Conservation (phyloP, 2,113 vertebrate genomes). For the Eretmochelys imbricata region DNA sequence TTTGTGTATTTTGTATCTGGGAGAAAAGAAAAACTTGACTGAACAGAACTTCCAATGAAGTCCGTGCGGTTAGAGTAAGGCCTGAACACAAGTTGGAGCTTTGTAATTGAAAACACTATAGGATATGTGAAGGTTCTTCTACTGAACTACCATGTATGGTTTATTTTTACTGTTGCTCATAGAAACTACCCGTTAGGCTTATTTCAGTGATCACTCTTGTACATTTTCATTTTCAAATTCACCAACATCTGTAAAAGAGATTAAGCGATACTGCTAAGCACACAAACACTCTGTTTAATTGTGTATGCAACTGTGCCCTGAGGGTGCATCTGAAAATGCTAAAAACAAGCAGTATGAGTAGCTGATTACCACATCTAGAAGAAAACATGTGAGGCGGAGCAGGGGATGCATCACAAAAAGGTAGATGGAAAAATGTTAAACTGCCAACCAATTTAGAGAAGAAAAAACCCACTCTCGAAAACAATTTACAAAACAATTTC, state of each 20-base stretch:
- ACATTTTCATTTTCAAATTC: conserved; percentile 48
- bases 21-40: background rate
- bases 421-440: conserved; percentile 60
- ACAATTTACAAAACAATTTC: conserved; percentile 78
- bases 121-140: background rate
- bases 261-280: conserved; percentile 41
- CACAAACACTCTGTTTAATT: background rate
- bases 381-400: conserved; percentile 59
- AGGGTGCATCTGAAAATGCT: conserved; percentile 28
- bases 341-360: conserved; percentile 58
- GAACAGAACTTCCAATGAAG: background rate
- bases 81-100: background rate
- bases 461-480: conserved; percentile 71
- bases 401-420: conserved; percentile 59
- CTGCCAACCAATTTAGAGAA: conserved; percentile 52
- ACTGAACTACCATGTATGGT: background rate
- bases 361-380: conserved; percentile 72
- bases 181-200: background rate
- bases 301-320: conserved; percentile 25
- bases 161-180: background rate
- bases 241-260: conserved; percentile 45
- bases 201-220: conserved; percentile 33
- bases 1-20: background rate
- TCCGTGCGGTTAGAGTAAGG: background rate
- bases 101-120: background rate